A percentile compares a stretch with the other conserved stretches of the same genome.
Conservation (phyloP, 1,140 invertebrate genomes). For the Drosophila persimilis region DNA sequence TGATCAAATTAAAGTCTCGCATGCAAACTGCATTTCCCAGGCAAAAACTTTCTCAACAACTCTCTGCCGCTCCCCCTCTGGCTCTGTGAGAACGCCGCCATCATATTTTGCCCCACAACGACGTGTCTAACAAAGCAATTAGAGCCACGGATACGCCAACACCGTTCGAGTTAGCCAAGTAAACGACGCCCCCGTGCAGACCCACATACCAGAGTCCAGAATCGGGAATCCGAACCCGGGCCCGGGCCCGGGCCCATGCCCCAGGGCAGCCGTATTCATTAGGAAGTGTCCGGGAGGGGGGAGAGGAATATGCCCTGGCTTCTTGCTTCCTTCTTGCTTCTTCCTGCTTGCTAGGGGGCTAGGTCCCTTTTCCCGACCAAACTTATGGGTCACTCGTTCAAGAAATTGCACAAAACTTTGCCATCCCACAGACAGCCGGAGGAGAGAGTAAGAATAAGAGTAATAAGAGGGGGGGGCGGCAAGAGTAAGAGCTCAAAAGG, state of each 20-base stretch:
- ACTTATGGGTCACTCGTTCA: constrained; percentile 71
- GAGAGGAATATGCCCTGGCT: constrained; percentile 13
- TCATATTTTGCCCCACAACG: constrained; percentile 61
- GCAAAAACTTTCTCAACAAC: constrained; percentile 36
- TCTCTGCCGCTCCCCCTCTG: not conserved
- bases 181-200: constrained; percentile 42
- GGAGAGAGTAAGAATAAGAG: not conserved
- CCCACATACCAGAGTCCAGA: too few species aligned
- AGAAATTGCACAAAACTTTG: constrained; percentile 67
- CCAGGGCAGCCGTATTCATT: constrained; percentile 70
- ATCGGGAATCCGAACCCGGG: too few species aligned
- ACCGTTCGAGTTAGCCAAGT: constrained; percentile 62
- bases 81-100: constrained; percentile 19
- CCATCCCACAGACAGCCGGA: constrained; percentile 32
- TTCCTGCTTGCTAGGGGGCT: not conserved
- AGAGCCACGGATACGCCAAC: constrained; percentile 67
- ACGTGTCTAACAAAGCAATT: constrained; percentile 78
- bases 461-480: constrained; percentile 22
- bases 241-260: constrained; percentile 16
- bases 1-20: constrained; percentile 22
- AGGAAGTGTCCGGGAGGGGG: constrained; percentile 24
- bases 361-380: constrained; percentile 30
- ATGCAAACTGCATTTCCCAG: constrained; percentile 8
- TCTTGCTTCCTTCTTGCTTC: constrained; percentile 21
- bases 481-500: too few species aligned